These are phyloP conservation scores for Centropristis striata DNA, from an alignment of 2,113 vertebrate species.

Conservation along the genomic window DNA sequence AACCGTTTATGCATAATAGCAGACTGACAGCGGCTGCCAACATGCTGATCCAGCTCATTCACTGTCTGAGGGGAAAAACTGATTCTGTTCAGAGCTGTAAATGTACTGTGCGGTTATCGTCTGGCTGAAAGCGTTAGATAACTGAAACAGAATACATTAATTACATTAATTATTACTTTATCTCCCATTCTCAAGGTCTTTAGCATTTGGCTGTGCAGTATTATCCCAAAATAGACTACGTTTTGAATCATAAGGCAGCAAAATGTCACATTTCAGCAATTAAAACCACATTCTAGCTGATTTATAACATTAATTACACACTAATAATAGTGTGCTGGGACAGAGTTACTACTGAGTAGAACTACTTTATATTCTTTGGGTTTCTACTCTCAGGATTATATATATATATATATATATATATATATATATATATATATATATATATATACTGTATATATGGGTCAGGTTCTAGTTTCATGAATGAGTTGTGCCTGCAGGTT, in stretches of 20 bases:
- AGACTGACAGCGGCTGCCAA: constrained; percentile 48
- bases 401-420: too few species aligned
- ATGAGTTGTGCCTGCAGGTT: constrained; percentile 4
- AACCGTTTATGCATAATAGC: constrained; percentile 67
- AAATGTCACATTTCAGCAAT: not conserved
- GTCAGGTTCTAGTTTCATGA: too few species aligned
- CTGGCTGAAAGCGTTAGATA: not conserved
- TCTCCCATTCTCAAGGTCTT: not conserved
- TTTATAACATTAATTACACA: not conserved
- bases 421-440: too few species aligned
- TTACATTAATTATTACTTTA: not conserved
- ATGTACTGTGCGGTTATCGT: constrained; percentile 2
- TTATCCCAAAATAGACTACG: not conserved
- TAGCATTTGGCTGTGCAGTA: not conserved
- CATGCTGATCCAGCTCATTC: constrained; percentile 52
- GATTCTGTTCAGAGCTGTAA: constrained; percentile 2
- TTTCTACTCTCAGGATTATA: too few species aligned
- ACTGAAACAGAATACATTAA: not conserved
- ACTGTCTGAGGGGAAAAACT: constrained; percentile 19
- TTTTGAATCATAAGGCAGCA: not conserved
- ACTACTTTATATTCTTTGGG: not conserved
- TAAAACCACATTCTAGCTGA: not conserved
- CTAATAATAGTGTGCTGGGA: not conserved
- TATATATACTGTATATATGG: too few species aligned
- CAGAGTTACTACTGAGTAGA: not conserved